Evolutionary conservation across 92 coral and sea anemone species (phyloP), one percentile per base, ranked within the genome.

Genomic region (Umimayanthus chanpuru): DNA sequence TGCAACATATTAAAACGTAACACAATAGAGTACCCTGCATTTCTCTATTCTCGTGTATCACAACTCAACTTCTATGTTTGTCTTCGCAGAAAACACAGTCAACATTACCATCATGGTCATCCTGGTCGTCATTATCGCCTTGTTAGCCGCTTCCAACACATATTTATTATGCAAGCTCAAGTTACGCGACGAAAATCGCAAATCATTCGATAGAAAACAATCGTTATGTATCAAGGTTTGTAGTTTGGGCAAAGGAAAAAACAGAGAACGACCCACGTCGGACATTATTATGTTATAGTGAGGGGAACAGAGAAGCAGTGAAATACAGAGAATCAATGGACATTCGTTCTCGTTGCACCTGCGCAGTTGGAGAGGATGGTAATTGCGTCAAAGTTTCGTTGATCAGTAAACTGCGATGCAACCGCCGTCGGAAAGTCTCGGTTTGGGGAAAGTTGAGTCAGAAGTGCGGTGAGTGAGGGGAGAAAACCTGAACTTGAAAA

Each of bases 121-220:
- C 20, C 40, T 82, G 65, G 86, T 82, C 39, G 39, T 82, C 38
- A 68, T 82, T 11, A 82, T 82, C 29, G 86, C 65, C 8, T 9
- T 82, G n/a, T 29, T 82, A 43, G 58, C 77, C 43, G 77, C 77
- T 41, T 82, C 86, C 65, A 82, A 82, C 40, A 82, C 77, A 23
- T 82, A 67, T 18, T 65, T 82, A 50, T 82, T 43, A 65, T 82
- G 86, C 86, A 82, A 30, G 76, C 86, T 82, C 65, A 82, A 68
- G 58, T 40, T 66, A 26, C 86, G 77, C 5, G 77, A 82, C 3
- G 86, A 82, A 28, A 82, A 82, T 12, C 55, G 86, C 39, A 82
- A 82, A 14, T 82, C 86, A 44, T 5, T 82, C 9, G 86, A 82
- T 43, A 82, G 86, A 71, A 82, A 82, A 41, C 86, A 67, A 65